phyloP scores from a whole-genome alignment of 2,113 vertebrate species.

The Pelecanoides urinatrix region DNA sequence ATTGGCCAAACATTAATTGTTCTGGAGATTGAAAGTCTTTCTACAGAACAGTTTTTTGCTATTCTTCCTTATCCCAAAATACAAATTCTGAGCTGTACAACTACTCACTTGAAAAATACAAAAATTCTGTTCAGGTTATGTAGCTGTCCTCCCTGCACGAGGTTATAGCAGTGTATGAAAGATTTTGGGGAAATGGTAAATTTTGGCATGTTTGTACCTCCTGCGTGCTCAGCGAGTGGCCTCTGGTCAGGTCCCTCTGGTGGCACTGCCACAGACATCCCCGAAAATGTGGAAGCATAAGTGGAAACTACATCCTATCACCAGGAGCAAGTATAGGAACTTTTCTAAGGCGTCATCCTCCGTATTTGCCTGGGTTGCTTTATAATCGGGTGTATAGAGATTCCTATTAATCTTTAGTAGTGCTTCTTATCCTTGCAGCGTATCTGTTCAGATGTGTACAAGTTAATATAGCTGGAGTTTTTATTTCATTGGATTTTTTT shows the following conservation, averaged over 20 bases:
- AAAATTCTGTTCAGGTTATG: accelerated
- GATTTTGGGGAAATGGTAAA: background rate
- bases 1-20: background rate
- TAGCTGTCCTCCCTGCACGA: background rate
- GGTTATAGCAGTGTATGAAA: background rate
- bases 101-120: accelerated
- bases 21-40: background rate
- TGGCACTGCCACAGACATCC: too few relatives aligned
- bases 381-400: background rate
- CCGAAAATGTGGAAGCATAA: accelerated
- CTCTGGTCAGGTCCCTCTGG: background rate
- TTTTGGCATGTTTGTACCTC: background rate
- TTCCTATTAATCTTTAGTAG: background rate
- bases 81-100: background rate
- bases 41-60: background rate
- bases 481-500: background rate
- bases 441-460: background rate
- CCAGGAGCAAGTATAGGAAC: background rate
- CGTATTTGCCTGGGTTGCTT: accelerated
- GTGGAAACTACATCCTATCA: background rate
- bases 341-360: background rate
- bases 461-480: background rate
- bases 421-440: background rate
- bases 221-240: background rate
- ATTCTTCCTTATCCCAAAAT: background rate